Percentiles rank a stretch among this genome's conserved stretches.
Evolutionary conservation across 1,140 invertebrate genomes (phyloP).

Genomic region (Caenorhabditis remanei): DNA sequence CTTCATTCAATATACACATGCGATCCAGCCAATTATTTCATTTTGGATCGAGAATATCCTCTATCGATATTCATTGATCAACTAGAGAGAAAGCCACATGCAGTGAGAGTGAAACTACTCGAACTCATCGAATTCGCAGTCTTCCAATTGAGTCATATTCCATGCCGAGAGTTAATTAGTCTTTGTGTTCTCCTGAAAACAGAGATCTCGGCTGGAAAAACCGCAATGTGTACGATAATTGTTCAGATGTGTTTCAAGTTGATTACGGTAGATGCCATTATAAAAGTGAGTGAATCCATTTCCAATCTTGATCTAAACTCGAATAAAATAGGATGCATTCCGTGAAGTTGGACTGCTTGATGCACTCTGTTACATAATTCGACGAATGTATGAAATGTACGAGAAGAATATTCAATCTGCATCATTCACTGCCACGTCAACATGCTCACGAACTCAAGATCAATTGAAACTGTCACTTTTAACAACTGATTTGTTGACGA

Average conservation of each 20-base stretch:
- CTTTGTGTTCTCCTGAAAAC: constrained; percentile 91
- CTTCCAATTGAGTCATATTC: constrained; percentile 96
- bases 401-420: constrained; percentile 26
- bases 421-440: constrained; percentile 52
- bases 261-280: constrained; percentile 86
- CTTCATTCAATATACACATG: constrained; percentile 96
- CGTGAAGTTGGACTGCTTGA: constrained; percentile 96
- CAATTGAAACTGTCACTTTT: constrained; percentile 85
- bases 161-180: constrained; percentile 84
- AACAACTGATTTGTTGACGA: constrained; percentile 88
- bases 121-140: constrained; percentile 95
- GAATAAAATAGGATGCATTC: constrained; percentile 89
- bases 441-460: constrained; percentile 72
- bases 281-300: constrained; percentile 49
- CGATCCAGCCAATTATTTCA: constrained; percentile 98
- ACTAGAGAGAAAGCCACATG: constrained; percentile 88
- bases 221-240: constrained; percentile 79
- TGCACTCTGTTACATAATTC: constrained; percentile 82
- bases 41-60: constrained; percentile 94
- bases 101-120: constrained; percentile 93
- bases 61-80: constrained; percentile 94
- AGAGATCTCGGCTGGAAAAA: constrained; percentile 79
- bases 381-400: constrained; percentile 57
- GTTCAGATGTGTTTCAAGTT: constrained; percentile 80
- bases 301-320: not conserved